phyloP scores from a whole-genome alignment of 2,797 vertebrate genomes.

The Myripristis jacobus region DNA sequence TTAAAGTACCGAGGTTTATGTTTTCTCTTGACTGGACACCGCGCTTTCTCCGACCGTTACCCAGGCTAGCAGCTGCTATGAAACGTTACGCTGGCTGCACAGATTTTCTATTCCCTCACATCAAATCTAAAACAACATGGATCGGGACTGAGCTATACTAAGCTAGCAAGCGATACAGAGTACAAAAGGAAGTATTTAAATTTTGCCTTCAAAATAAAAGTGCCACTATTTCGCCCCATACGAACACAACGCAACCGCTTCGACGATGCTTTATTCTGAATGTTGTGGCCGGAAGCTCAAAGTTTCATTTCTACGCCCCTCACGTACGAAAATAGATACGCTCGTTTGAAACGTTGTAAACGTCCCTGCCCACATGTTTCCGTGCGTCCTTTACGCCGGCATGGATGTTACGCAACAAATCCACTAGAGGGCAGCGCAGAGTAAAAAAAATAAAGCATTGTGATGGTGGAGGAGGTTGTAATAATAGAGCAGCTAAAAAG shows the following conservation, averaged over 20 bases:
- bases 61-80: slow-evolving; percentile 68
- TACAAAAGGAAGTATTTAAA: neutral
- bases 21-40: neutral
- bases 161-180: fast-evolving
- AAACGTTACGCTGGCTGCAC: slow-evolving; percentile 52
- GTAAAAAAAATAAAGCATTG: too few relatives aligned
- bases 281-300: fast-evolving
- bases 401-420: too few relatives aligned
- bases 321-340: too few relatives aligned
- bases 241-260: too few relatives aligned
- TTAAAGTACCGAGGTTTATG: slow-evolving; percentile 5
- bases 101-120: slow-evolving; percentile 64
- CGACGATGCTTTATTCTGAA: slow-evolving; percentile 49
- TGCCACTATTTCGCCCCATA: too few relatives aligned
- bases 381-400: too few relatives aligned
- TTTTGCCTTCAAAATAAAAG: slow-evolving; percentile 27
- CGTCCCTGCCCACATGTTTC: too few relatives aligned
- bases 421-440: too few relatives aligned
- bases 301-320: fast-evolving
- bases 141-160: slow-evolving; percentile 16
- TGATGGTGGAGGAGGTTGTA: too few relatives aligned
- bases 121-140: slow-evolving; percentile 37
- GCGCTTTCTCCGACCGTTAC: slow-evolving; percentile 18
- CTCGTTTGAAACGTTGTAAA: too few relatives aligned
- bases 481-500: too few relatives aligned